Percentiles rank a stretch among this genome's conserved stretches.
These are phyloP conservation scores for Pyrgilauda ruficollis DNA, from an alignment of 2,113 vertebrate genomes.

Conservation along the genomic window DNA sequence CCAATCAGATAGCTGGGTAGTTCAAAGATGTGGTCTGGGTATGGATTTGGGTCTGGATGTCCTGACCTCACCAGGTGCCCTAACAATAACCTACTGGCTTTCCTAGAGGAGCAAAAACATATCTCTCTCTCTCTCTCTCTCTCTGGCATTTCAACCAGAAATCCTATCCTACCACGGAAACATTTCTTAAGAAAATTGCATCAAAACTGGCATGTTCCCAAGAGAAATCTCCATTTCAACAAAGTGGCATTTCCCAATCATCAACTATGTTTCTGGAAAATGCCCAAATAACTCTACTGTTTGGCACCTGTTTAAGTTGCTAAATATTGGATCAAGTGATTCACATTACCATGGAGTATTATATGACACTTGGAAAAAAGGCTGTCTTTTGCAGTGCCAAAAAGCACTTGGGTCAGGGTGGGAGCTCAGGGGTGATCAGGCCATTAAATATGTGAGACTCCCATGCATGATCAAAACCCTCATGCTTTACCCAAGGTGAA, in stretches of 20 bases:
- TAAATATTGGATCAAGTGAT: slow-evolving; percentile 34
- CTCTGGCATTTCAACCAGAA: slow-evolving; percentile 17
- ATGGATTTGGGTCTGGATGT: not conserved
- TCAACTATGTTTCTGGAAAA: slow-evolving; percentile 37
- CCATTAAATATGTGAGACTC: not conserved
- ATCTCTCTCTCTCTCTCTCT: not conserved
- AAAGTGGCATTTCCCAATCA: slow-evolving; percentile 1
- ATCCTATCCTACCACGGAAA: slow-evolving; percentile 10
- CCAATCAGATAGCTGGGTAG: not conserved
- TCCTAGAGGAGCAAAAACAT: not conserved
- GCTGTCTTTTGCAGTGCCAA: not conserved
- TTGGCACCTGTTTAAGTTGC: slow-evolving; percentile 16
- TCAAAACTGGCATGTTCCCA: slow-evolving; percentile 3
- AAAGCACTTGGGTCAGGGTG: not conserved
- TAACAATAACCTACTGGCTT: not conserved
- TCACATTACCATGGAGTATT: slow-evolving; percentile 2
- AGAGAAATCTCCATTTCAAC: slow-evolving; percentile 9
- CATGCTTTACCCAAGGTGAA: not conserved
- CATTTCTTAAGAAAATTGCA: slow-evolving; percentile 27
- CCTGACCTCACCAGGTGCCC: not conserved
- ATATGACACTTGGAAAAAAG: not conserved
- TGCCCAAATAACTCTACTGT: not conserved
- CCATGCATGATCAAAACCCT: not conserved
- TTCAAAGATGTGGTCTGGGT: not conserved
- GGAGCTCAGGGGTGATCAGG: not conserved